Evolutionary conservation across 2,113 vertebrate species (phyloP).

Genomic region (Syngnathoides biaculeatus): DNA sequence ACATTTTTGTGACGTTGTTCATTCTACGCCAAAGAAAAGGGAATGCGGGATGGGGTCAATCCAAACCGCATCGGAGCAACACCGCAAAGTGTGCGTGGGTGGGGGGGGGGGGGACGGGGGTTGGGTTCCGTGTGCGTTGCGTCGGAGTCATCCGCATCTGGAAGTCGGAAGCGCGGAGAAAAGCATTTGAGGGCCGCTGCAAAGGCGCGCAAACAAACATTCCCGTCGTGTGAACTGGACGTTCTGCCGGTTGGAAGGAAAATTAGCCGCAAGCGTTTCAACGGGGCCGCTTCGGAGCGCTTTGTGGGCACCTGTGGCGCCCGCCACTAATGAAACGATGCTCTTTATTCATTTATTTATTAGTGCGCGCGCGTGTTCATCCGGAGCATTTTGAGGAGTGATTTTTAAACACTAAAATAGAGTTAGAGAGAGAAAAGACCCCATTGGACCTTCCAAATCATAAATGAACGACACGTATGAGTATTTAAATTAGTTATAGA

Average conservation of each 20-base stretch:
- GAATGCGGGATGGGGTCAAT: not conserved
- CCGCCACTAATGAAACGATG: conserved; percentile 21
- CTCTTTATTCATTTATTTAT: not conserved
- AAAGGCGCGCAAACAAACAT: conserved; percentile 22
- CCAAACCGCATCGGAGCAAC: not conserved
- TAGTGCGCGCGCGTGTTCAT: not conserved
- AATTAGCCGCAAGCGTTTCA: conserved; percentile 32
- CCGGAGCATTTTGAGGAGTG: not conserved
- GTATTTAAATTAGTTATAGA: not conserved
- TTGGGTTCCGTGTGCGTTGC: no score
- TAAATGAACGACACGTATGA: not conserved
- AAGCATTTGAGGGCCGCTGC: conserved; percentile 52
- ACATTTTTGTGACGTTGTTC: not conserved
- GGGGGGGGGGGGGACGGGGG: no score
- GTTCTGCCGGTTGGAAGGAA: conserved; percentile 53
- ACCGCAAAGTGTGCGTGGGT: not conserved
- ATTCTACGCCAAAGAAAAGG: conserved; percentile 3
- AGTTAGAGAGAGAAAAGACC: not conserved
- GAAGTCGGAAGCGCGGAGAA: conserved; percentile 58
- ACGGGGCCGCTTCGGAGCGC: conserved; percentile 13
- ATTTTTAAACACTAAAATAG: not conserved
- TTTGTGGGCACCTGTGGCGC: conserved; percentile 14
- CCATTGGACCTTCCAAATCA: not conserved
- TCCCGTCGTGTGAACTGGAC: conserved; percentile 8
- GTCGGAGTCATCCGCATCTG: conserved; percentile 63